Evolutionary conservation across 2,797 vertebrate genomes (phyloP).

Genomic region (Fundulus diaphanus): DNA sequence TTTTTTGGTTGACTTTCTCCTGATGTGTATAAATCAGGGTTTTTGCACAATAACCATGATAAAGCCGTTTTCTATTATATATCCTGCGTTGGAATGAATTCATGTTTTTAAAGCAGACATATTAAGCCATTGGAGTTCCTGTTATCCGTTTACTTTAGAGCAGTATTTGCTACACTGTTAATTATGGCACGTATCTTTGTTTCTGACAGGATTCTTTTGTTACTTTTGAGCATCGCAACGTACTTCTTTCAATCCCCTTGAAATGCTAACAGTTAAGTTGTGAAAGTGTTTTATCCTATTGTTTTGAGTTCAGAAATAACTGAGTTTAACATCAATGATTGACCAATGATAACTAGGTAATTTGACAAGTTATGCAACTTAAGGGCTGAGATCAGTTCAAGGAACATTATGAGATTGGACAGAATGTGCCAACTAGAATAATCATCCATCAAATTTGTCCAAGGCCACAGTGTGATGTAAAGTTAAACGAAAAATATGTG

Average conservation of each 20-base stretch:
- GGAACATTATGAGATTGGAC: neutral
- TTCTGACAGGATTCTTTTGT: slow-evolving; percentile 14
- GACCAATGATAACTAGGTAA: slow-evolving; percentile 22
- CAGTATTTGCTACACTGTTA: slow-evolving; percentile 31
- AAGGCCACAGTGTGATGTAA: neutral
- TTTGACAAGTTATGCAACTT: neutral
- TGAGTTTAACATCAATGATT: slow-evolving; percentile 20
- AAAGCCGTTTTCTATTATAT: slow-evolving; percentile 26
- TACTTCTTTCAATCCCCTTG: neutral
- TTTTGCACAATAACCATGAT: slow-evolving; percentile 54
- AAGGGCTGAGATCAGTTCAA: neutral
- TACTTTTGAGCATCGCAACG: neutral
- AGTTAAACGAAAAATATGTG: slow-evolving; percentile 33
- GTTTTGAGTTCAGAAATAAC: neutral
- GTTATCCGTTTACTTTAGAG: slow-evolving; percentile 5
- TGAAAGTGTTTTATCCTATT: neutral
- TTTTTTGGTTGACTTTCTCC: slow-evolving; percentile 33
- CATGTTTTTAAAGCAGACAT: slow-evolving; percentile 6
- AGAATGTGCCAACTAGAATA: neutral
- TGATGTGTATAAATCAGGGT: slow-evolving; percentile 21
- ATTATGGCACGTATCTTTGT: slow-evolving; percentile 7
- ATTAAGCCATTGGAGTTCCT: slow-evolving; percentile 21
- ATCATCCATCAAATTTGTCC: neutral
- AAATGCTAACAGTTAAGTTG: neutral
- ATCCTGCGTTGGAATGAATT: slow-evolving; percentile 6